Base-by-base conservation (phyloP, 2,888 invertebrate species). In the Argyresthia goedartella region DNA sequence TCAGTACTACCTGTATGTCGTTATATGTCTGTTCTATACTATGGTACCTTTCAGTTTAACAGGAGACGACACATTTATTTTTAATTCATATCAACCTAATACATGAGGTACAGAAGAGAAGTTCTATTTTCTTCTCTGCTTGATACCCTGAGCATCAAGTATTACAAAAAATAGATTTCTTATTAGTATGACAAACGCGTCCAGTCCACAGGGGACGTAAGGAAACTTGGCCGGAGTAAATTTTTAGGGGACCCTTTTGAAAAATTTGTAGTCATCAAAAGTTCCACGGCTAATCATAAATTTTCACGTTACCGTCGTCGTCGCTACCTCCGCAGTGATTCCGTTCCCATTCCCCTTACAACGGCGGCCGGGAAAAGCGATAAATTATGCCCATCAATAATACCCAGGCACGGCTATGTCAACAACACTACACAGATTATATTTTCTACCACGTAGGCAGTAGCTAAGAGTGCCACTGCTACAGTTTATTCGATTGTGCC, bases 341-440 rank as follows among this genome's bases (percentile, higher is more conserved):
- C 73, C 66, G 69, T 73, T 72, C 71, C 66, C 71, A 69, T 73
- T 76, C 75, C 75, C 76, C 74, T 74, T 48, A 74, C 75, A 76
- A 71, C 69, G 73, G 64, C 68, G 69, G 67, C 68, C 60, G 64
- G 62, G 63, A 67, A 66, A 69, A 67, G 66, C 76, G 65, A 82
- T 82, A 84, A 82, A 84, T 82, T 81, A 80, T 75, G 66, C 65
- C 69, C 77, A 82, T 81, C 80, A 81, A 82, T 82, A 80, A 81
- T 77, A 76, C 63, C 67, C 70, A 64, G 69, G 63, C 69, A 71
- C 62, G 61, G 71, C 65, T 75, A 74, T 78, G 81, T 81, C 80
- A 81, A 82, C 80, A 81, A 71, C 74, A 71, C 68, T 67, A 65
- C 67, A 67, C 62, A 61, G 60, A 62, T 62, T 61, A 59, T 62